These are phyloP conservation scores for Phylloscopus collybita DNA, from an alignment of 2,797 vertebrate species.

Conservation along the genomic window DNA sequence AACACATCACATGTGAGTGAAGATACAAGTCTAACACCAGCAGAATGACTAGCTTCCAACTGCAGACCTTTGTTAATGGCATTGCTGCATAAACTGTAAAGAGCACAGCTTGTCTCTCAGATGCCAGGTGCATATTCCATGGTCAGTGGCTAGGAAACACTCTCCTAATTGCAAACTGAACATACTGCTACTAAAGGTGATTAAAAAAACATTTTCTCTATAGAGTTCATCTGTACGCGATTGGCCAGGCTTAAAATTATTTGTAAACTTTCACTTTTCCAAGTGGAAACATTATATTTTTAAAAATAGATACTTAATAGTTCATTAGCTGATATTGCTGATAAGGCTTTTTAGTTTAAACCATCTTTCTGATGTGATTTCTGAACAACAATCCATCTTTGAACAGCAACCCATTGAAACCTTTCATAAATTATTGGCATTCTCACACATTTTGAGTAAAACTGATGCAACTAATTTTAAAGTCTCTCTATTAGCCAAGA, in stretches of 20 bases:
- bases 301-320: neutral
- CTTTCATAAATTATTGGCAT: neutral
- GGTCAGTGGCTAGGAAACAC: constrained; percentile 5
- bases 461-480: neutral
- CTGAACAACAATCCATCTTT: neutral
- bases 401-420: neutral
- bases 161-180: constrained; percentile 2
- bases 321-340: neutral
- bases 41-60: neutral
- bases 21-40: neutral
- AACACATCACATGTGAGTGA: neutral
- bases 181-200: neutral
- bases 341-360: neutral
- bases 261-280: neutral
- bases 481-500: neutral
- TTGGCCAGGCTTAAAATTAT: neutral
- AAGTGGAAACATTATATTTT: neutral
- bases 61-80: neutral
- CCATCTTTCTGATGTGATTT: neutral
- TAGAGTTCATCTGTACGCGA: neutral
- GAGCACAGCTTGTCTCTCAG: neutral
- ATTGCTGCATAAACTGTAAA: neutral
- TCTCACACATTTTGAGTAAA: neutral
- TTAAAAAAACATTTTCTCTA: neutral
- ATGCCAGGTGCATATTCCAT: constrained; percentile 7